phyloP scores from a whole-genome alignment of 2,797 vertebrate genomes.

The Pitangus sulphuratus region DNA sequence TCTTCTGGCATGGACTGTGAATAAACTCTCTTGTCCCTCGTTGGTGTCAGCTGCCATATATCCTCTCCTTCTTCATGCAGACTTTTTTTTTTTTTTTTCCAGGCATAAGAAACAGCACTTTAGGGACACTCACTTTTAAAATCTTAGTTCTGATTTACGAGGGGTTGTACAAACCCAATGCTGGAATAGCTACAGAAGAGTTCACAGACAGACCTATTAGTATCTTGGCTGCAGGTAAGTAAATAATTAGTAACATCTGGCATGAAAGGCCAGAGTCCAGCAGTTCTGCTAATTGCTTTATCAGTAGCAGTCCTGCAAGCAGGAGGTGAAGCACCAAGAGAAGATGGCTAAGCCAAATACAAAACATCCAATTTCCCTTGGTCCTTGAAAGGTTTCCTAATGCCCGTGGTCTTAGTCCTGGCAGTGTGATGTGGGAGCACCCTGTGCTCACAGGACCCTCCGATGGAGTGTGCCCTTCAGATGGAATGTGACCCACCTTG shows the following conservation, averaged over 20 bases:
- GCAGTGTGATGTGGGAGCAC: not conserved
- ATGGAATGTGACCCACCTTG: accelerated
- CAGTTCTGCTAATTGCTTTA: not conserved
- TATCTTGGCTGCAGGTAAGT: not conserved
- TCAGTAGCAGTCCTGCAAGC: not conserved
- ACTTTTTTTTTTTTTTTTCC: not conserved
- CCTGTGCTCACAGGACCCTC: not conserved
- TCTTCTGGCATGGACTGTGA: not conserved
- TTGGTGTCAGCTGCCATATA: not conserved
- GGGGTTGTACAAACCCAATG: not conserved
- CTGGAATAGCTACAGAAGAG: not conserved
- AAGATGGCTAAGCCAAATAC: not conserved
- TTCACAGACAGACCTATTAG: not conserved
- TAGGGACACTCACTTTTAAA: not conserved
- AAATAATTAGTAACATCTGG: not conserved
- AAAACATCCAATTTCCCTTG: not conserved
- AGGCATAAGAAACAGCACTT: not conserved
- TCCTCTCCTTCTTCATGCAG: not conserved
- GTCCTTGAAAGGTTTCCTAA: not conserved
- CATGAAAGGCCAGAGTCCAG: not conserved
- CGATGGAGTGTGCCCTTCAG: not conserved
- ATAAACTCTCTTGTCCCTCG: not conserved
- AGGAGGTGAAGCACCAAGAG: not conserved
- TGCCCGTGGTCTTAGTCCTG: not conserved
- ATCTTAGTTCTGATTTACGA: not conserved